Percentiles rank a stretch among this genome's conserved stretches.
Evolutionary conservation across 2,797 vertebrate species (phyloP).

Genomic region (Pseudocheirus occidentalis): DNA sequence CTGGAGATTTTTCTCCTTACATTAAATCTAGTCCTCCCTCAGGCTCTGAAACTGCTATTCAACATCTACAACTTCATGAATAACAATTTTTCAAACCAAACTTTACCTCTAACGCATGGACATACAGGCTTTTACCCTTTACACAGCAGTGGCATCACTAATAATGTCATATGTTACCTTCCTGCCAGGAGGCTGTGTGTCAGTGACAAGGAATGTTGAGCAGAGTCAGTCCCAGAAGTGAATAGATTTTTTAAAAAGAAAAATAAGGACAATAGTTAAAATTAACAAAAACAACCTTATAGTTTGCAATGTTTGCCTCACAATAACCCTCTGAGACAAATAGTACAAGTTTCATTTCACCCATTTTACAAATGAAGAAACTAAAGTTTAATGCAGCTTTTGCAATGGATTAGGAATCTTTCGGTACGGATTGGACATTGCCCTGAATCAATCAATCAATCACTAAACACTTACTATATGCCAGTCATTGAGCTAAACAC

Average conservation of each 20-base stretch:
- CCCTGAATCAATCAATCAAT: too few species aligned
- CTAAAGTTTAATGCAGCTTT: neutral
- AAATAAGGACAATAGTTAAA: neutral
- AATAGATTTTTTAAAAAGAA: neutral
- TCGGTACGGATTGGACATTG: too few species aligned
- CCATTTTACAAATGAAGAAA: neutral
- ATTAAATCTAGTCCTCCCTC: neutral
- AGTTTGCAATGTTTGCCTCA: neutral
- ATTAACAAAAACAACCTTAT: neutral
- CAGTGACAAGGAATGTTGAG: neutral
- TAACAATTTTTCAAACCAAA: neutral
- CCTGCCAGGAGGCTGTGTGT: too few species aligned
- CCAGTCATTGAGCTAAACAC: neutral
- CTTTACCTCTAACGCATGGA: neutral
- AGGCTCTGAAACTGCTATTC: neutral
- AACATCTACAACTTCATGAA: neutral
- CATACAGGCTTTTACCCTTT: neutral
- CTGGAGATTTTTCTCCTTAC: neutral
- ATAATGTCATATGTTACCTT: neutral
- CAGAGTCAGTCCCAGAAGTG: neutral
- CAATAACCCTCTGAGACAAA: neutral
- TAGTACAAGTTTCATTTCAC: neutral
- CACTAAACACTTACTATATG: neutral
- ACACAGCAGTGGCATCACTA: neutral
- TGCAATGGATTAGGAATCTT: neutral